Base-by-base conservation (phyloP, 2,888 invertebrate species). In the Caenorhabditis parvicauda region DNA sequence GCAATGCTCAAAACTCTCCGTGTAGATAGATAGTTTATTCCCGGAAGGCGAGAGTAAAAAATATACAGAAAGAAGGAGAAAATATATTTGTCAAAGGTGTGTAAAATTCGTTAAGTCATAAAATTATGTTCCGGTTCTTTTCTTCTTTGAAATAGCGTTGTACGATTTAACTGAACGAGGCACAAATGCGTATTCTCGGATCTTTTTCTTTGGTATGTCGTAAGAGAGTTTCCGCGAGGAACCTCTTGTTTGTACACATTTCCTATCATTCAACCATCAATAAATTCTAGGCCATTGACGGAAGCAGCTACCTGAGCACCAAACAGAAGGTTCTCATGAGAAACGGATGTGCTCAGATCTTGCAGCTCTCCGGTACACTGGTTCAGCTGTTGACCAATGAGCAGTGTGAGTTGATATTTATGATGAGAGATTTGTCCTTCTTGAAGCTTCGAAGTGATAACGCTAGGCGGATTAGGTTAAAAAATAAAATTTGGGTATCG, bases 321-420 rank as follows among this genome's bases (percentile, higher is more conserved):
- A 60, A 67, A 35, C 68, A 74, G 42, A 74, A 74, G 64, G 49
- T 54, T 14, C 42, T 69, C 6, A 47, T 74, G 39, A 67, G 59
- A 29, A 70, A 65, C 38, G 75, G 72, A 35, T 68, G 66, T 28
- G 67, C 73, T 7, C 64, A 70, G 43, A 67, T 75, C 24, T 65
- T 68, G 12, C 65, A 71, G 19, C 58, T 75, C 1, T 73, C 74
- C 1, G 60, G 63, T 7, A 60, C 54, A 43, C 53, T 75, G 2
- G 68, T 75, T 19, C 61, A 66, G 9, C 45, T 59, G 2, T 50
- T 74, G 7, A 59, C 59, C 14, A 58, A 53, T 35, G 70, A 74
- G 44, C 71, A 72, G 41, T 53, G 72, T 67, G 47, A 37, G 24
- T 38, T n/a, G 21, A 25, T n/a, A 12, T 17, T 45, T n/a, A 6